Conservation (phyloP, 2,888 invertebrate species). For the Steromphala cineraria region DNA sequence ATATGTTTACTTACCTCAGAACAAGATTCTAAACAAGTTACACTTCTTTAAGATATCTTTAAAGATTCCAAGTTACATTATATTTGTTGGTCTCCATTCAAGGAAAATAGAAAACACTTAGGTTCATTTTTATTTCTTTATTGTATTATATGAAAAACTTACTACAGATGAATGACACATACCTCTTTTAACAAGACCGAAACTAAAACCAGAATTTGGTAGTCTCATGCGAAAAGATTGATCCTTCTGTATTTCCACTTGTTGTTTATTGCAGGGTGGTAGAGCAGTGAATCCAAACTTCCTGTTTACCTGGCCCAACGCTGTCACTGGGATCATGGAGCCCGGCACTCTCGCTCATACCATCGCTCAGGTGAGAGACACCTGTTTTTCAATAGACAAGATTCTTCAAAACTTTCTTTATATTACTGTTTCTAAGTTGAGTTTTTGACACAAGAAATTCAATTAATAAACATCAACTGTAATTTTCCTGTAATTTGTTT, state of each 20-base stretch:
- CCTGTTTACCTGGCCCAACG: slow-evolving; percentile 73
- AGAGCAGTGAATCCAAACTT: slow-evolving; percentile 70
- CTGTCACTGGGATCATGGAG: slow-evolving; percentile 59
- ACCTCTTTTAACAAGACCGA: no score
- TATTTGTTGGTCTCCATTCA: no score
- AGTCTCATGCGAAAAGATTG: not conserved
- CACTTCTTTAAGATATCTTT: no score
- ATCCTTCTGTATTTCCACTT: not conserved
- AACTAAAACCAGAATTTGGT: no score
- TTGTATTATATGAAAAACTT: no score
- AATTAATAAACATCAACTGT: not conserved
- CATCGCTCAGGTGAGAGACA: slow-evolving; percentile 49
- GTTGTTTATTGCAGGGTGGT: slow-evolving; percentile 64
- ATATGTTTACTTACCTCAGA: not conserved
- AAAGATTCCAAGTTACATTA: no score
- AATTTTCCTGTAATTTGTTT: not conserved
- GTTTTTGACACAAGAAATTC: not conserved
- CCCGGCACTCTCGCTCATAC: slow-evolving; percentile 47
- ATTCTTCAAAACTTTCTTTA: no score
- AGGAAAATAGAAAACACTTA: no score
- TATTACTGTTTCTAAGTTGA: no score
- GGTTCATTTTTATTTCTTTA: no score
- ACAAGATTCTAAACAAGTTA: not conserved
- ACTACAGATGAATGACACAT: no score
- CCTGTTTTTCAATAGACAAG: no score